Conservation (phyloP, 2,113 vertebrate genomes). For the Alaudala cheleensis region DNA sequence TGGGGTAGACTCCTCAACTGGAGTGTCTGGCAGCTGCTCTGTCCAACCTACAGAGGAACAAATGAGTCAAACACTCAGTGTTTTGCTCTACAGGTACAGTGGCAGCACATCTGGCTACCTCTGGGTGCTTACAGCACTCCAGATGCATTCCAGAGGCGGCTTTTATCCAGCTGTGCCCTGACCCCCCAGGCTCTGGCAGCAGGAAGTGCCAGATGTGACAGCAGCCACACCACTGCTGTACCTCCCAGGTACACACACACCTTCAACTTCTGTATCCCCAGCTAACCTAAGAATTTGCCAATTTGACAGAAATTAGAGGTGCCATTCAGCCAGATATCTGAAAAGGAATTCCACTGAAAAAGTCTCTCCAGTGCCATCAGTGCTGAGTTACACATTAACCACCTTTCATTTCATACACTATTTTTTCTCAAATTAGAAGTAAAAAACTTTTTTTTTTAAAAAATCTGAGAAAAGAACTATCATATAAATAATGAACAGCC, state of each 20-base stretch:
- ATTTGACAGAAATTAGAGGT: not conserved
- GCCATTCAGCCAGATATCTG: not conserved
- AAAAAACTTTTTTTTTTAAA: not conserved
- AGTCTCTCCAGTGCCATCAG: not conserved
- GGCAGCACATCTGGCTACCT: not conserved
- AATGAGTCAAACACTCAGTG: not conserved
- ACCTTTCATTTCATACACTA: not conserved
- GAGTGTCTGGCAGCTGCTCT: constrained; percentile 81
- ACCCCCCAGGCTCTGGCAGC: not conserved
- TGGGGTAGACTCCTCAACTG: constrained; percentile 78
- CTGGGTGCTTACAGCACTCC: not conserved
- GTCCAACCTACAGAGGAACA: constrained; percentile 75
- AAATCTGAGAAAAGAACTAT: not conserved
- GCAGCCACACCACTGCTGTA: not conserved
- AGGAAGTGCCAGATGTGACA: not conserved
- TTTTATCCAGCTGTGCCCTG: not conserved
- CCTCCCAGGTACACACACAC: not conserved
- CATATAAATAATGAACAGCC: not conserved
- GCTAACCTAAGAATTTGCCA: not conserved
- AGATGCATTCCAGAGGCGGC: not conserved
- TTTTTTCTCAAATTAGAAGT: not conserved
- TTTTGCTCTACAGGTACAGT: not conserved
- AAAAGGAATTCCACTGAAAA: not conserved
- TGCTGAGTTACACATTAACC: not conserved
- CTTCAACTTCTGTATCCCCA: not conserved